Evolutionary conservation across 2,888 invertebrate species (phyloP).

Genomic region (Hyppa rectilinea): DNA sequence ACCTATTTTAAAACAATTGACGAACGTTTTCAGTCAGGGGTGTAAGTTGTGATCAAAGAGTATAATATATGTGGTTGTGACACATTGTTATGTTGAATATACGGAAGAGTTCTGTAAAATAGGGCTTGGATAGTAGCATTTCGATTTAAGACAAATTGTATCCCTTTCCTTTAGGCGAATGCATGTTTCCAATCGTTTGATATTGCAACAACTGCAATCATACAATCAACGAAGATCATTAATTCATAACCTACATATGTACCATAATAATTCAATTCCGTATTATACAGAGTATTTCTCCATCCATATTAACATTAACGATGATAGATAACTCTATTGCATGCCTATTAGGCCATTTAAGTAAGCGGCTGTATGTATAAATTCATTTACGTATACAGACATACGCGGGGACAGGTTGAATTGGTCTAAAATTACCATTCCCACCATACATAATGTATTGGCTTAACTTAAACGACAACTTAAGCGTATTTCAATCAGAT

Average conservation of each 20-base stretch:
- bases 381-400: conserved; percentile 41
- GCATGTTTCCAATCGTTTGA: conserved; percentile 15
- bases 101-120: background rate
- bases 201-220: conserved; percentile 42
- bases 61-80: too few species aligned
- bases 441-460: conserved; percentile 38
- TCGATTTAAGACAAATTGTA: background rate
- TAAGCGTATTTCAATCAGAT: conserved; percentile 47
- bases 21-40: background rate
- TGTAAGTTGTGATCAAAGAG: too few species aligned
- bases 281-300: conserved; percentile 43
- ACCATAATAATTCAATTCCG: conserved; percentile 51
- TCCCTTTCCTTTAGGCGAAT: conserved; percentile 1
- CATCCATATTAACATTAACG: conserved; percentile 49
- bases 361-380: conserved; percentile 41
- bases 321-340: conserved; percentile 59
- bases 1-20: background rate
- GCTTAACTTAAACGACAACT: conserved; percentile 33
- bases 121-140: background rate
- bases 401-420: conserved; percentile 41
- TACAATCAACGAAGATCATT: conserved; percentile 44
- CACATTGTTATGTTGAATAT: background rate
- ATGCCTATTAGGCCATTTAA: conserved; percentile 56
- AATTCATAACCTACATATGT: conserved; percentile 51
- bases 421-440: conserved; percentile 52